Percentiles rank a stretch among this genome's conserved stretches.
phyloP scores from a whole-genome alignment of 2,797 vertebrate genomes.

The Galago senegalensis region DNA sequence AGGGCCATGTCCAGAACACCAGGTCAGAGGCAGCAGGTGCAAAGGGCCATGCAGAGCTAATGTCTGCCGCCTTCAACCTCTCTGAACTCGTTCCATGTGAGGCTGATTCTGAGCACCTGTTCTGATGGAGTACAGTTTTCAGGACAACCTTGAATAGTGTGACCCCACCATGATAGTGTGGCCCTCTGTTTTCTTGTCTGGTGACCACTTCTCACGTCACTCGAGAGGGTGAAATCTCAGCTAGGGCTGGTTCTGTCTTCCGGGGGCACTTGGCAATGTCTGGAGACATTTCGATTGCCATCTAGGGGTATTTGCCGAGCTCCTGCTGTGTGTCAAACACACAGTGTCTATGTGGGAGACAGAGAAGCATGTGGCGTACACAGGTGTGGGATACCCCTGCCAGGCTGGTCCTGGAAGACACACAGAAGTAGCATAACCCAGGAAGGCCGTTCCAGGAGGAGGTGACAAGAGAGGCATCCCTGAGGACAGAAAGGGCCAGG shows the following conservation, averaged over 20 bases:
- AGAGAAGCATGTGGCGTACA: accelerated
- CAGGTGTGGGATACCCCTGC: background rate
- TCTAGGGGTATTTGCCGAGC: background rate
- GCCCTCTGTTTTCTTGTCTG: background rate
- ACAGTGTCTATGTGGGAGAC: background rate
- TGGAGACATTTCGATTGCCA: background rate
- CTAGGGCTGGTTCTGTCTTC: background rate
- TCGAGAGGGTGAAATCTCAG: background rate
- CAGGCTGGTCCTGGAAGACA: background rate
- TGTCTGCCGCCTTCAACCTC: background rate
- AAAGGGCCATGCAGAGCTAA: too few relatives aligned
- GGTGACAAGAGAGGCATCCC: background rate
- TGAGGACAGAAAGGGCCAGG: background rate
- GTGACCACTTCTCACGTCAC: background rate
- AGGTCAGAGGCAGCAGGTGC: background rate
- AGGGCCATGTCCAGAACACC: background rate
- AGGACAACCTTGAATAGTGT: background rate
- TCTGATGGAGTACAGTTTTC: background rate
- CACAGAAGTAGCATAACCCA: background rate
- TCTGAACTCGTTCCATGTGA: background rate
- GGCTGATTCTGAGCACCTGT: background rate
- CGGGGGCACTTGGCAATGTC: background rate
- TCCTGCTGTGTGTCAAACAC: background rate
- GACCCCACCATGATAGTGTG: background rate
- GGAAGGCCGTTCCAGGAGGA: background rate